Percentiles rank a stretch among this genome's conserved stretches.
Conservation (phyloP, 2,113 vertebrate genomes). For the Nothobranchius kuhntae region DNA sequence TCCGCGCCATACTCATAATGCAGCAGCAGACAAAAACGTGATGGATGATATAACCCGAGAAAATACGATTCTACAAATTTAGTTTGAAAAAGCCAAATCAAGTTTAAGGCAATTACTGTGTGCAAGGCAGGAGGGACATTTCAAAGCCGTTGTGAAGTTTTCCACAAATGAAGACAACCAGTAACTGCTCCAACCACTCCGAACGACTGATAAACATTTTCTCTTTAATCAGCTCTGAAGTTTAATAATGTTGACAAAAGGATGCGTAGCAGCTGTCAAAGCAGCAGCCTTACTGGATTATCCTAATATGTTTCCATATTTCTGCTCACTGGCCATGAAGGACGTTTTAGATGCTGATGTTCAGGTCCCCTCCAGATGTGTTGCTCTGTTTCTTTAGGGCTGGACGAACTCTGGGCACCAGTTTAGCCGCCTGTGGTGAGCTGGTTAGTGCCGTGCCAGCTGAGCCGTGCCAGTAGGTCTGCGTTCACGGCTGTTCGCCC, state of each 20-base stretch:
- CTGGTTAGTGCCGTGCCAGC: constrained; percentile 53
- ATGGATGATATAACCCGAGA: constrained; percentile 21
- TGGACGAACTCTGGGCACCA: constrained; percentile 67
- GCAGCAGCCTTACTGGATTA: constrained; percentile 38
- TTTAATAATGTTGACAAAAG: constrained; percentile 24
- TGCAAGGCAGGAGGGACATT: not conserved
- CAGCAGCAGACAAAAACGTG: constrained; percentile 11
- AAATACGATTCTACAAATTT: constrained; percentile 15
- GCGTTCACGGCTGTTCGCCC: constrained; percentile 39
- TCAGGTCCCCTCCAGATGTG: constrained; percentile 52
- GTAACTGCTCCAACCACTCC: not conserved
- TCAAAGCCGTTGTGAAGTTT: not conserved
- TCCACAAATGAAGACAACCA: not conserved
- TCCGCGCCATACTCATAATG: constrained; percentile 1
- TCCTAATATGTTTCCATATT: constrained; percentile 42
- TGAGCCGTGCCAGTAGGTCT: constrained; percentile 47
- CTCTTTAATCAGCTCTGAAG: not conserved
- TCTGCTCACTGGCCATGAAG: constrained; percentile 64
- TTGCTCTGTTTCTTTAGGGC: constrained; percentile 57
- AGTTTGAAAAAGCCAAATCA: constrained; percentile 7
- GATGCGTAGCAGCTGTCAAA: constrained; percentile 30
- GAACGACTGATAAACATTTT: not conserved
- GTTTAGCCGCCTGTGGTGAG: constrained; percentile 58
- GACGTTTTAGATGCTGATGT: constrained; percentile 49
- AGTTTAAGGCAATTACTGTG: not conserved